phyloP scores from a whole-genome alignment of 2,113 vertebrate genomes.

The Plotosus lineatus region DNA sequence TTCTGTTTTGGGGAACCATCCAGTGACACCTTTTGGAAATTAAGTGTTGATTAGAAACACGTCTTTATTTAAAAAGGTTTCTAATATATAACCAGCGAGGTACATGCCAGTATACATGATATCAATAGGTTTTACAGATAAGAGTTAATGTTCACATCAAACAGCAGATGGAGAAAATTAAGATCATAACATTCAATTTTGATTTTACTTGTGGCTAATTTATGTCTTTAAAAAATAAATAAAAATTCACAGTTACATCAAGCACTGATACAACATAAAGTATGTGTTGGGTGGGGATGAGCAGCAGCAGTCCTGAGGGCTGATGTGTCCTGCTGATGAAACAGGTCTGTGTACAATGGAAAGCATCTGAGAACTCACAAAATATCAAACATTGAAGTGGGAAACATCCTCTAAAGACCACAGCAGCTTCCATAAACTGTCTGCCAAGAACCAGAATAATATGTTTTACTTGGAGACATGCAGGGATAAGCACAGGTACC shows the following conservation, averaged over 20 bases:
- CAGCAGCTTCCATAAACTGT: neutral
- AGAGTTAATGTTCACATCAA: neutral
- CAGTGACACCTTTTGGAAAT: too few species aligned
- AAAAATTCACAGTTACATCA: too few species aligned
- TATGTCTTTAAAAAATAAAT: neutral
- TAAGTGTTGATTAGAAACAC: too few species aligned
- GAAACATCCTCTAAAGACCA: neutral
- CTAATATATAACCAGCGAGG: neutral
- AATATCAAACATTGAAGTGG: neutral
- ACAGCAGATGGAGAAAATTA: neutral
- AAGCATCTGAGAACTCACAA: neutral
- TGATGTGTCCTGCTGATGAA: neutral
- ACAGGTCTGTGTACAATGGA: neutral
- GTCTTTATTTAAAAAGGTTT: too few species aligned
- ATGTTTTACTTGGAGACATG: neutral
- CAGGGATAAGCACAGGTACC: too few species aligned
- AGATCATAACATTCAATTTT: too few species aligned
- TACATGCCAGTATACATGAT: neutral
- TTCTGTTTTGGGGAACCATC: too few species aligned
- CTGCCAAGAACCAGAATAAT: neutral
- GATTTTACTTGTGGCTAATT: neutral
- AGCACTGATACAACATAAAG: too few species aligned
- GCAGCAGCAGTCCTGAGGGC: neutral
- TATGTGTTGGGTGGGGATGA: neutral
- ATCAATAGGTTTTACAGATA: neutral